Percentiles rank a stretch among this genome's conserved stretches.
These are phyloP conservation scores for Parazoanthus swiftii DNA, from an alignment of 92 coral and sea anemone species.

Conservation along the genomic window DNA sequence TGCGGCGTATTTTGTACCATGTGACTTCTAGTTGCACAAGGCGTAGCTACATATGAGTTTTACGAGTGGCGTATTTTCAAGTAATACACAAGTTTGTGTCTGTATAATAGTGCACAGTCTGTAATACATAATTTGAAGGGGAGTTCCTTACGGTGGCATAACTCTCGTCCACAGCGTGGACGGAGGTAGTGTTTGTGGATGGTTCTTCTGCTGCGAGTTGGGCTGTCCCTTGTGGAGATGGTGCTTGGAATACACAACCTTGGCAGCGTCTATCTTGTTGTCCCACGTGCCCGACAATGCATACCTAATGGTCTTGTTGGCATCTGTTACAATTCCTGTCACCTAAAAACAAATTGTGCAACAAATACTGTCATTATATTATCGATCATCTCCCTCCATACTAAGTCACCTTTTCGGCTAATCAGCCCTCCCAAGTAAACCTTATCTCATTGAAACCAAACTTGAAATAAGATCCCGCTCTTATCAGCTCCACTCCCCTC, in stretches of 20 bases:
- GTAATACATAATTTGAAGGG: not conserved
- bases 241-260: conserved; percentile 80
- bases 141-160: conserved; percentile 73
- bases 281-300: conserved; percentile 97
- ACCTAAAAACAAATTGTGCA: conserved; percentile 54
- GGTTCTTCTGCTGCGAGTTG: conserved; percentile 73
- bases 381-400: too few relatives aligned
- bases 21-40: too few relatives aligned
- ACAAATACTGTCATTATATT: not conserved
- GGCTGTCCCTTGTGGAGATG: conserved; percentile 64
- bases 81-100: too few relatives aligned
- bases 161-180: conserved; percentile 83
- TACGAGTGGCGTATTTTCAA: too few relatives aligned
- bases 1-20: too few relatives aligned
- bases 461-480: too few relatives aligned
- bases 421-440: too few relatives aligned
- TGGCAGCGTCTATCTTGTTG: conserved; percentile 87
- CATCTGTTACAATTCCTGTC: conserved; percentile 88
- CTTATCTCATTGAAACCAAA: too few relatives aligned
- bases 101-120: too few relatives aligned
- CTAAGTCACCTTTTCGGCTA: too few relatives aligned
- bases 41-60: too few relatives aligned
- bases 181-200: conserved; percentile 84
- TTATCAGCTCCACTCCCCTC: too few relatives aligned
- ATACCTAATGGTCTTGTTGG: conserved; percentile 79